Conservation (phyloP, 37 sponge, comb jelly and placozoan species). For the Halisarca cf. caerulea region DNA sequence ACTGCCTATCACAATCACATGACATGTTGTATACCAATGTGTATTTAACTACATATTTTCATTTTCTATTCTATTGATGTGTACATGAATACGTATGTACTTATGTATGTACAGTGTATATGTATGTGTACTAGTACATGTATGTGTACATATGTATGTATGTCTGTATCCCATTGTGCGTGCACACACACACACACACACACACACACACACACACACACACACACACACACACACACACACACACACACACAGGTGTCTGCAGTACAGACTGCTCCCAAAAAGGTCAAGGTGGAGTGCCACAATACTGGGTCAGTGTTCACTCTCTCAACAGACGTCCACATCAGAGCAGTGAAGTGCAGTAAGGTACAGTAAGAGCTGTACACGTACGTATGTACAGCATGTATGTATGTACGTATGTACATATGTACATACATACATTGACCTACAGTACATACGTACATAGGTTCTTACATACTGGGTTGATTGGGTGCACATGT, state of each 20-base stretch:
- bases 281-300: slow-evolving; percentile 53
- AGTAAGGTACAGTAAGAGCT: slow-evolving; percentile 47
- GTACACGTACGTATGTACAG: background rate
- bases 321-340: slow-evolving; percentile 59
- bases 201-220: too few species aligned
- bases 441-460: background rate
- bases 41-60: too few species aligned
- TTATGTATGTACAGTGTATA: background rate
- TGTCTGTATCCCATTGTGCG: background rate
- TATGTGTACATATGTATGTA: too few species aligned
- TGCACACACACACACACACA: too few species aligned
- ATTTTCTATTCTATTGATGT: too few species aligned
- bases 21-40: too few species aligned
- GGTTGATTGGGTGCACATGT: background rate
- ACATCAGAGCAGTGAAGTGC: slow-evolving; percentile 64
- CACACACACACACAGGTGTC: slow-evolving; percentile 48
- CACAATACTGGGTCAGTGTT: slow-evolving; percentile 33
- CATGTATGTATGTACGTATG: background rate
- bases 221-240: too few species aligned
- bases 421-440: background rate
- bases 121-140: background rate
- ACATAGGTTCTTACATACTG: background rate
- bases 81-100: background rate
- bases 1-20: too few species aligned
- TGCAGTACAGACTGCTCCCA: slow-evolving; percentile 70